Evolutionary conservation across 2,888 invertebrate genomes (phyloP).

Genomic region (Abrostola triplasia): DNA sequence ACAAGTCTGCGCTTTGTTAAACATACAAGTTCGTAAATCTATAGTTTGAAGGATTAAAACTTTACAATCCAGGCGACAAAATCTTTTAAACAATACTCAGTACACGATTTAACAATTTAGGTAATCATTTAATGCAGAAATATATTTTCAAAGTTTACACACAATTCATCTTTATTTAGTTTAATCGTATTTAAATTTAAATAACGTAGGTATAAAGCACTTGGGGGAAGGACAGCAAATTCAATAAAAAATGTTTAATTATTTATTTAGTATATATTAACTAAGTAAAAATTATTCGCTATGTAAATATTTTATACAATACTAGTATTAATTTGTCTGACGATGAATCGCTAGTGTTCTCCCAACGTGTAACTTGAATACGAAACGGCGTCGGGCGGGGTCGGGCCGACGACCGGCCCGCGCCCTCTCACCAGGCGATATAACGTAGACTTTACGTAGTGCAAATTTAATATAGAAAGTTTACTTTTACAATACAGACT

Average conservation of each 20-base stretch:
- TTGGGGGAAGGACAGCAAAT: slow-evolving; percentile 89
- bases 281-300: slow-evolving; percentile 88
- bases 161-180: slow-evolving; percentile 85
- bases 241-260: slow-evolving; percentile 88
- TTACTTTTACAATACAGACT: slow-evolving; percentile 86
- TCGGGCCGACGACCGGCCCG: slow-evolving; percentile 80
- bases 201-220: slow-evolving; percentile 89
- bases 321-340: slow-evolving; percentile 86
- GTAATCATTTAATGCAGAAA: slow-evolving; percentile 83
- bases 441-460: slow-evolving; percentile 82
- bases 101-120: slow-evolving; percentile 84
- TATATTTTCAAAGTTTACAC: slow-evolving; percentile 86
- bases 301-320: slow-evolving; percentile 88
- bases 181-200: slow-evolving; percentile 87
- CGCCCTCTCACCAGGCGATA: slow-evolving; percentile 74
- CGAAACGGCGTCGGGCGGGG: slow-evolving; percentile 72
- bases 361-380: slow-evolving; percentile 81
- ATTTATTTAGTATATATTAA: slow-evolving; percentile 87
- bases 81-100: slow-evolving; percentile 77
- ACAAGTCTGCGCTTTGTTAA: slow-evolving; percentile 23
- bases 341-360: slow-evolving; percentile 85
- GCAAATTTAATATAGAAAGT: slow-evolving; percentile 87
- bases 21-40: slow-evolving; percentile 33
- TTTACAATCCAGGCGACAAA: slow-evolving; percentile 79
- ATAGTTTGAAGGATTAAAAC: slow-evolving; percentile 37